Evolutionary conservation across 1,140 invertebrate species (phyloP), one percentile per base, ranked within the genome.

Genomic region (Zeugodacus cucurbitae): DNA sequence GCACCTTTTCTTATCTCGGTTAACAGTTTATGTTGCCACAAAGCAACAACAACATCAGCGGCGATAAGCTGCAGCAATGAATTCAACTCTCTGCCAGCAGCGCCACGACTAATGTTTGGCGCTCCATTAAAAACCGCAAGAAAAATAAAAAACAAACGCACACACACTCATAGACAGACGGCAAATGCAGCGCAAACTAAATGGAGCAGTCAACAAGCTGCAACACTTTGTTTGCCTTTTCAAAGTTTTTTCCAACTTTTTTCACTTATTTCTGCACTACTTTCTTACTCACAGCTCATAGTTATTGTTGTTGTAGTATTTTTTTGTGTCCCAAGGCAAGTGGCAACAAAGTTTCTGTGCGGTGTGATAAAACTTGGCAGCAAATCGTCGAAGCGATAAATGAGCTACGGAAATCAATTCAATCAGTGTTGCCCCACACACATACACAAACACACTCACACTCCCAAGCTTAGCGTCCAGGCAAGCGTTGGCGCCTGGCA

Each of bases 211-310:
- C 74, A 82, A 82, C 74, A 82, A 82, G 74, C 41, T 82, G 74
- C 74, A 82, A 82, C 74, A 82, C 37, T 82, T 82, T 82, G 41
- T 82, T 82, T 82, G 74, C 37, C n/a, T 78, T 78, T 62, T 6
- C n/a, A 78, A 78, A 78, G 17, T 78, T 82, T 82, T 54, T 34
- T 14, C 34, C 37, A 29, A 1, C 34, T 44, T 82, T 74, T 82
- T 44, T 29, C 22, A 54, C 7, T 48, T 48, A 26, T 20, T 82
- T 82, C n/a, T 29, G 26, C 22, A n/a, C 10, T 26, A 82, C 74
- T 82, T 82, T 54, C 11, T 48, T 10, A 29, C 8, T 37, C 44
- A n/a, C n/a, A 29, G 22, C 14, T 11, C 20, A 22, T 8, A 74
- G 32, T 74, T 37, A 2, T 32, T 41, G 14, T 37, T 74, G 26